Conservation (phyloP, 2,113 vertebrate genomes). For the Amphiprion ocellaris region DNA sequence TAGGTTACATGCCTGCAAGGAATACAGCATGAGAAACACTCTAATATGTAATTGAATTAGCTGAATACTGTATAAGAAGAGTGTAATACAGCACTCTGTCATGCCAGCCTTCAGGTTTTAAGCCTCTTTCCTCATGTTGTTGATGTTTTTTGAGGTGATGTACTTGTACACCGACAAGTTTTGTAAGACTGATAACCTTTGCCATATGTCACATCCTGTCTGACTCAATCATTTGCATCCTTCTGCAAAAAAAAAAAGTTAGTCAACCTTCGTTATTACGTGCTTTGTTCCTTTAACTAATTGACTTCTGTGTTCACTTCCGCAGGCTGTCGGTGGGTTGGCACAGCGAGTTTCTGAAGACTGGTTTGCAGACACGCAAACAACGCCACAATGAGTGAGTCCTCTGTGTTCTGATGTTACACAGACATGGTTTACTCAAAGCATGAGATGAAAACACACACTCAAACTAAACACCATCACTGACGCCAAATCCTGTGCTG, state of each 20-base stretch:
- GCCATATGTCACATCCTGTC: slow-evolving; percentile 30
- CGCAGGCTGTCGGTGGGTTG: slow-evolving; percentile 67
- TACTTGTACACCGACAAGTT: slow-evolving; percentile 15
- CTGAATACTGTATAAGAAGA: background rate
- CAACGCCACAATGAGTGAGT: slow-evolving; percentile 84
- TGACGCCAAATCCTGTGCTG: slow-evolving; percentile 15
- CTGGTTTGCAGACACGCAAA: slow-evolving; percentile 47
- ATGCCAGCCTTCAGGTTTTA: background rate
- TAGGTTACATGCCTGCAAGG: slow-evolving; percentile 25
- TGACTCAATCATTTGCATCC: slow-evolving; percentile 10
- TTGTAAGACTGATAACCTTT: slow-evolving; percentile 30
- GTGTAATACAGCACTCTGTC: slow-evolving; percentile 1
- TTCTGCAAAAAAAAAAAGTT: background rate
- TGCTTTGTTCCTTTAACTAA: slow-evolving; percentile 11
- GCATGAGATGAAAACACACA: slow-evolving; percentile 50
- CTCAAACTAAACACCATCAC: slow-evolving; percentile 15
- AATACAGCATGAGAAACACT: slow-evolving; percentile 28
- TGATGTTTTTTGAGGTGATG: slow-evolving; percentile 10
- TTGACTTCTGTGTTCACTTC: slow-evolving; percentile 28
- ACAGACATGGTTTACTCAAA: slow-evolving; percentile 36
- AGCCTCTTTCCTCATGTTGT: background rate
- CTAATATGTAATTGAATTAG: background rate
- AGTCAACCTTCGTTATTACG: background rate
- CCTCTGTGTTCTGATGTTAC: slow-evolving; percentile 25
- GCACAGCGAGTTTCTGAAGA: slow-evolving; percentile 65